phyloP scores from a whole-genome alignment of 2,888 invertebrate genomes.

The Endomychus coccineus region DNA sequence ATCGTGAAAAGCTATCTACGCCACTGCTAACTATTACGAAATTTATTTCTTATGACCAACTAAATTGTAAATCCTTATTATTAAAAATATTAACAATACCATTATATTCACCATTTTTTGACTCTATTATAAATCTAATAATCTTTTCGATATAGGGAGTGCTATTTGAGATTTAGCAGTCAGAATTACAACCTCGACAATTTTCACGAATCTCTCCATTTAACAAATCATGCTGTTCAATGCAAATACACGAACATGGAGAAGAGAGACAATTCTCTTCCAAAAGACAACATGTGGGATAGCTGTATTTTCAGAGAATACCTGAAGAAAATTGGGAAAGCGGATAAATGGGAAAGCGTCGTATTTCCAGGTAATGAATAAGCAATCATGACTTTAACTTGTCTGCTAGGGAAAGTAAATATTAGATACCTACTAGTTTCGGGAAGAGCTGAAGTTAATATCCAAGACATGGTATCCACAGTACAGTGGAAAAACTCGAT shows the following conservation, averaged over 20 bases:
- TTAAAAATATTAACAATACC: too few species aligned
- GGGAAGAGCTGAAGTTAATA: too few species aligned
- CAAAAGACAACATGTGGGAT: conserved; percentile 94
- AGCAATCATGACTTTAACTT: too few species aligned
- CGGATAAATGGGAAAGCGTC: conserved; percentile 71
- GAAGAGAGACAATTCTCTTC: conserved; percentile 67
- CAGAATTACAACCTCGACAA: conserved; percentile 79
- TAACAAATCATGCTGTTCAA: conserved; percentile 91
- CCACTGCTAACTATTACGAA: too few species aligned
- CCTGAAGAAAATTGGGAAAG: conserved; percentile 63
- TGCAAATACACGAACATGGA: conserved; percentile 68
- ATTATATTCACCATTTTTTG: too few species aligned
- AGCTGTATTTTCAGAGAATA: conserved; percentile 66
- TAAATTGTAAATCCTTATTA: too few species aligned
- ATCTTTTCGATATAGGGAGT: conserved; percentile 71
- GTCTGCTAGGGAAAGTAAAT: too few species aligned
- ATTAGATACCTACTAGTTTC: too few species aligned
- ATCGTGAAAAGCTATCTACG: too few species aligned
- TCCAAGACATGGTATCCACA: too few species aligned
- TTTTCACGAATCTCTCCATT: conserved; percentile 86
- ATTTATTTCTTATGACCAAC: background rate
- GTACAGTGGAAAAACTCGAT: too few species aligned
- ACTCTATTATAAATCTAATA: too few species aligned
- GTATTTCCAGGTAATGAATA: conserved; percentile 85
- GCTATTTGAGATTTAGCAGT: conserved; percentile 87